Base-by-base conservation (phyloP, 2,888 invertebrate genomes). In the Rugalucina vietnamica region DNA sequence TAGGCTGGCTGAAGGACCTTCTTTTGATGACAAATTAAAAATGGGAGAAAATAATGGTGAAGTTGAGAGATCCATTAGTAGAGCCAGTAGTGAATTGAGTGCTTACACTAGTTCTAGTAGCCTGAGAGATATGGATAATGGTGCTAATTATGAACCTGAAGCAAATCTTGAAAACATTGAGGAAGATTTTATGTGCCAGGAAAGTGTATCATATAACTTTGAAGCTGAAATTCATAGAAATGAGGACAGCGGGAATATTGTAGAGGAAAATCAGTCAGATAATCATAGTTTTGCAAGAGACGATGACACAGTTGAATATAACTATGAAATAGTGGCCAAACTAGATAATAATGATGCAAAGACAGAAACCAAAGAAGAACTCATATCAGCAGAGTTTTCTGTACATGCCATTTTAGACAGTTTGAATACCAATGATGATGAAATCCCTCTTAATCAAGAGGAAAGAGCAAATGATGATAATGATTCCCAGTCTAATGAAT, bases 1-100 rank as follows among this genome's bases (percentile, higher is more conserved):
- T 76, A 77, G 91, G 27, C 83, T 88, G 49, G 91, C 90, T 0
- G 90, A 91, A 39, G 81, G 73, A 0, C 65, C 65, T 18, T 65
- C 65, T 1, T 65, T 32, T 65, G 34, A 34, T 10, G 65, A 65
- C 1, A 34, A 65, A 18, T 5, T 14, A 32, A 34, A 65, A 1
- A 5, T 24, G 3, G 27, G 24, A 29, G 65, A 65, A 10, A 65
- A 24, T 34, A 65, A 65, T 34, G 21, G 10, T 10, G 65, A 65
- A 18, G 24, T 18, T 32, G 65, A 65, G 5, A 29, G 65, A 34
- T 32, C 18, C 29, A 65, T 32, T 65, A 65, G 65, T 65, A 32
- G 65, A 65, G 34, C 34, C 18, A 65, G 65, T 65, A 65, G 65
- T 65, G 65, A 65, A 34, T 4, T 34, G 1, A 34, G 65, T 21